Base-by-base conservation (phyloP, 1,140 invertebrate genomes). In the Aphelenchoides avenae region DNA sequence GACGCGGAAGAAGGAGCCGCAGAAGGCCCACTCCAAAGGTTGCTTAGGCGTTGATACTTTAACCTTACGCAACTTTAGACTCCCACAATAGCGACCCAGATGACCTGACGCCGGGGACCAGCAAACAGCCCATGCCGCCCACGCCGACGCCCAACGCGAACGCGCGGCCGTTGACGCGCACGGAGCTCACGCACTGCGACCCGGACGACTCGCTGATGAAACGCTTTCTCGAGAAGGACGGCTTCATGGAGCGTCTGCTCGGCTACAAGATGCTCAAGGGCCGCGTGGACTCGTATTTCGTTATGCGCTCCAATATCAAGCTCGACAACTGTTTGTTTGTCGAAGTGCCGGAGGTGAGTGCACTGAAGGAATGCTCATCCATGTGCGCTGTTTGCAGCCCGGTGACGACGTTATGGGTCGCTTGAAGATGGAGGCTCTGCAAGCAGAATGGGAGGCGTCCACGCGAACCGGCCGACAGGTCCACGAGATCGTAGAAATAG, bases 241-340 rank as follows among this genome's bases (percentile, higher is more conserved):
- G 50, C 18, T 52, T 52, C 15, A 52, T 52, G 50, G 50, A 52
- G 26, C 13, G 50, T 4, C 51, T 52, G 2, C 49, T 52, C 50
- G 50, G 47, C n/a, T 52, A 52, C 48, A 52, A 52, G 33, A 52
- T 52, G 48, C 44, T n/a, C 3, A 20, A 52, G 29, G 24, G 44
- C 6, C 13, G 48, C 3, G 48, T 52, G 9, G 50, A 53, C 13
- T 13, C 49, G 18, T 52, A 55, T 56, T 22, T 24, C 13, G 26
- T 54, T 18, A 52, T 52, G 50, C 15, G 50, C 11, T 13, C n/a
- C 1, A 42, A 18, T 3, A 52, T 20, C 11, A 52, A 52, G 30
- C 46, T 52, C 11, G 46, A 52, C 44, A 52, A 52, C 29, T 52
- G 50, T 26, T n/a, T n/a, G n/a, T n/a, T n/a, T n/a, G n/a, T n/a